Conservation (phyloP, 1,140 invertebrate species). For the Stegodyphus mimosarum region DNA sequence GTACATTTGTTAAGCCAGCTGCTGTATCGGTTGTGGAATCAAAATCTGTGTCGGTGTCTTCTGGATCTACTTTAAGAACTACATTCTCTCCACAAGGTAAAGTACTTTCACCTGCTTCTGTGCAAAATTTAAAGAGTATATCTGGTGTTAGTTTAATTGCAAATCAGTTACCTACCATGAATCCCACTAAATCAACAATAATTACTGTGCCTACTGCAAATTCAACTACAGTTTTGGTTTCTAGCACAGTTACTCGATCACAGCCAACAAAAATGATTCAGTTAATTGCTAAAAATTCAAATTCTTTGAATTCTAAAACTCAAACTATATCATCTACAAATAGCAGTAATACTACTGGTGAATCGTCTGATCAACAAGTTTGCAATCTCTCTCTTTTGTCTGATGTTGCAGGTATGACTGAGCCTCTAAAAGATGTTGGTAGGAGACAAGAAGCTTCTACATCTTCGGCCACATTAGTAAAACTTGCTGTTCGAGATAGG, state of each 20-base stretch:
- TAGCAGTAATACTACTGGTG: not conserved
- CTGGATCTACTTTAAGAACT: not conserved
- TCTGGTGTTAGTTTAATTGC: constrained; percentile 9
- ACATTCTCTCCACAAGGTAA: constrained; percentile 4
- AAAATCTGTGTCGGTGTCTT: too few species aligned
- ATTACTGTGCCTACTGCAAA: constrained; percentile 26
- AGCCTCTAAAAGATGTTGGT: not conserved
- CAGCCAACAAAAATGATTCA: constrained; percentile 35
- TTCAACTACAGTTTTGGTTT: constrained; percentile 7
- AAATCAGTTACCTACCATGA: not conserved
- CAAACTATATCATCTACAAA: not conserved
- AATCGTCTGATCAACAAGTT: constrained; percentile 16
- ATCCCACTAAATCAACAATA: constrained; percentile 3
- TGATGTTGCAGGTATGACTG: constrained; percentile 41
- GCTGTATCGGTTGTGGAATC: too few species aligned
- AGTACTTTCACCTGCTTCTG: not conserved
- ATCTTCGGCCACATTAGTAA: not conserved
- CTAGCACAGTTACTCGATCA: not conserved
- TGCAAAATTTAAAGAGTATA: constrained; percentile 11
- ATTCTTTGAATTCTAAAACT: not conserved
- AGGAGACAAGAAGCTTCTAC: not conserved
- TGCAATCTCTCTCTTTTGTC: constrained; percentile 40
- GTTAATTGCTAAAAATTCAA: constrained; percentile 14
- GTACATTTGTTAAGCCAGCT: too few species aligned
- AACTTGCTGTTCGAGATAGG: not conserved